Evolutionary conservation across 2,797 vertebrate species (phyloP).

Genomic region (Alosa sapidissima): DNA sequence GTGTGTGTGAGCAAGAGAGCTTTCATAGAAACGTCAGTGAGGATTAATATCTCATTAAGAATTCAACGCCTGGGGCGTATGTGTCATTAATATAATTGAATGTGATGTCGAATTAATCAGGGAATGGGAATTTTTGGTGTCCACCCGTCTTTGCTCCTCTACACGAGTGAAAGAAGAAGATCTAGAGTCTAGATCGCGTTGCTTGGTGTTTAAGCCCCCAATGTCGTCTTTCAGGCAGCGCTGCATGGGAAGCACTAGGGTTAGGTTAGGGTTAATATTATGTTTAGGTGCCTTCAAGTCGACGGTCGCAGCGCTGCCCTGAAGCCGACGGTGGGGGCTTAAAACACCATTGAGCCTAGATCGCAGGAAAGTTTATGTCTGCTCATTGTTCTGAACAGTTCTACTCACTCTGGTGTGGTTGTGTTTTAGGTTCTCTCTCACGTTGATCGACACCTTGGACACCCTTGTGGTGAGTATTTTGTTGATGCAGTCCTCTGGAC

Average conservation of each 20-base stretch:
- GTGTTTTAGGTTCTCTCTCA: constrained; percentile 76
- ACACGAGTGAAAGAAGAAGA: not conserved
- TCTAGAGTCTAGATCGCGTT: not conserved
- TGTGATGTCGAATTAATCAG: not conserved
- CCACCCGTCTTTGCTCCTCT: not conserved
- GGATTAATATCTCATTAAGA: not conserved
- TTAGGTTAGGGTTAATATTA: no score
- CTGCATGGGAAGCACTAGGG: no score
- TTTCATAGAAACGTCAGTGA: not conserved
- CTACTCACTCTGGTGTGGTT: not conserved
- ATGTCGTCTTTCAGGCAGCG: no score
- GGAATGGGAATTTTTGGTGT: not conserved
- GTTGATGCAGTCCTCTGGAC: not conserved
- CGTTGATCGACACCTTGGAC: constrained; percentile 80
- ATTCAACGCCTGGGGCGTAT: not conserved
- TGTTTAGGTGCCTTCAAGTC: no score
- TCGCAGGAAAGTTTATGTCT: no score
- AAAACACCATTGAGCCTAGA: no score
- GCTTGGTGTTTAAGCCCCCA: no score
- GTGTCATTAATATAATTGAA: not conserved
- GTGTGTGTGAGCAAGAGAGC: not conserved
- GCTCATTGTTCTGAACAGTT: not conserved
- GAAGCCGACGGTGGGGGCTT: no score
- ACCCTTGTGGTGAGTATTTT: constrained; percentile 77
- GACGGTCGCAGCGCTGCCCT: no score